Evolutionary conservation across 2,888 invertebrate genomes (phyloP), one percentile per base, ranked within the genome.

Genomic region (Lasius platythorax): DNA sequence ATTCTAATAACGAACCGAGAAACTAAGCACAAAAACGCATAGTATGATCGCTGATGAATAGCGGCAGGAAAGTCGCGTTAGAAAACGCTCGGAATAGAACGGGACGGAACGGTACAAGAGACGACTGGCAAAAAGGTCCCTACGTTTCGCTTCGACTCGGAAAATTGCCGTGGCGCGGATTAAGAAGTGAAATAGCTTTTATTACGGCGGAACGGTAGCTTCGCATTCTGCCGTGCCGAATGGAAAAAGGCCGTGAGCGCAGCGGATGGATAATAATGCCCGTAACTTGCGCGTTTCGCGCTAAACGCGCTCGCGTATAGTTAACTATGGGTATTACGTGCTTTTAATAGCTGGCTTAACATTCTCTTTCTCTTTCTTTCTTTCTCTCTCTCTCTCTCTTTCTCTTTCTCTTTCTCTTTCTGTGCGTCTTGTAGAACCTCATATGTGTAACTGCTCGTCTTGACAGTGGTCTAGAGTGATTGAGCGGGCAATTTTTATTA

Each of bases 101-200:
- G 28, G 43, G n/a, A 30, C 18, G 61, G 43, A 61, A 18, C 63
- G 63, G 40, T 18, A 63, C 73, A 66, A 46, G 23, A 30, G 75
- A 64, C 73, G 73, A 37, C 50, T 64, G 23, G 70, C 85, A 85
- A 79, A 87, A 86, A 85, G 78, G 70, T 64, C 66, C 53, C 78
- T 68, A 70, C 43, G n/a, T 56, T 53, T 66, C 58, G 43, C 73
- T 70, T 72, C 28, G 70, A 73, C 72, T 68, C 63, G 86, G 88
- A 85, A 87, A 90, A 90, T 90, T 88, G 87, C 87, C 87, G 81
- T 84, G 72, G 78, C 84, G 64, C 81, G 88, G 87, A 91, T 90
- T 91, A 91, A 91, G 91, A 90, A 88, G 88, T 91, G 88, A 90
- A 88, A 90, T 86, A 84, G 88, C 85, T 86, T 91, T 90, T 90